phyloP scores from a whole-genome alignment of 2,888 invertebrate species.

The Thyatira batis region DNA sequence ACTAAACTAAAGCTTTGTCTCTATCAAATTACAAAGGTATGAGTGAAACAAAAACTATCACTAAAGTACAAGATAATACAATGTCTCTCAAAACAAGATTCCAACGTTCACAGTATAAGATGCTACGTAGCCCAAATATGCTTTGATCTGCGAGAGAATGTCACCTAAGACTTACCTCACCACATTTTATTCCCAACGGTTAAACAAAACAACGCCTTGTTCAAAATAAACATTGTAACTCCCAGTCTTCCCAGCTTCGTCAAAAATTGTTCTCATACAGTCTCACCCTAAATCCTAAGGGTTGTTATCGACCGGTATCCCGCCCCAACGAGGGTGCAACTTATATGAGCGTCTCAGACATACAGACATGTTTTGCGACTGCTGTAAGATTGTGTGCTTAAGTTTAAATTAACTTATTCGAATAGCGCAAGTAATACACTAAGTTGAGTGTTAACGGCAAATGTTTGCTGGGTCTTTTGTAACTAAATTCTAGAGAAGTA shows the following conservation, averaged over 20 bases:
- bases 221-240: neutral
- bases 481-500: too few species aligned
- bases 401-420: neutral
- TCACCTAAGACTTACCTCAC: neutral
- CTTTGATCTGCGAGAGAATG: neutral
- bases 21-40: too few species aligned
- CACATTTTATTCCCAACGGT: neutral
- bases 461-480: too few species aligned
- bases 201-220: neutral
- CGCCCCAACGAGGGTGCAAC: constrained; percentile 7
- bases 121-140: neutral
- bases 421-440: too few species aligned
- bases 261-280: neutral
- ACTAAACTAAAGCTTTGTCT: too few species aligned
- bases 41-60: too few species aligned
- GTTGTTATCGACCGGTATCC: constrained; percentile 9
- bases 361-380: neutral
- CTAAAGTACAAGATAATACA: too few species aligned
- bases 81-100: neutral
- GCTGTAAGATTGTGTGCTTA: neutral
- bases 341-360: constrained; percentile 8
- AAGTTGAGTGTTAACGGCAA: too few species aligned
- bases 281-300: constrained; percentile 4
- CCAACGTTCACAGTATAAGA: neutral
- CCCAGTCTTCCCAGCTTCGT: neutral